Base-by-base conservation (phyloP, 2,888 invertebrate genomes). In the Panopea generosa region DNA sequence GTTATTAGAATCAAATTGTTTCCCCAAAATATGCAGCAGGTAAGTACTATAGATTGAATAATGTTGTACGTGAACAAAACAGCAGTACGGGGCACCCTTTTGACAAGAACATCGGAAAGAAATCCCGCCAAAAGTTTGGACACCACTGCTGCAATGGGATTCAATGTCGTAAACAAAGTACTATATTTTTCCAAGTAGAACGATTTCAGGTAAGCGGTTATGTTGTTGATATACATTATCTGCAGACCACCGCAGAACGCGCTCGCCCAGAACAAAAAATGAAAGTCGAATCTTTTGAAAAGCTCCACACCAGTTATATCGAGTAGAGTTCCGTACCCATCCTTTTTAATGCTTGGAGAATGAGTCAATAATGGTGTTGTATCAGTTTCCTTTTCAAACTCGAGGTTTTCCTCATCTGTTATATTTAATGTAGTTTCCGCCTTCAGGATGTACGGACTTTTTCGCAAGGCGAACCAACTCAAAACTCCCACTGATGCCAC, bases 151-250 rank as follows among this genome's bases (percentile, higher is more conserved):
- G 80, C 76, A 24, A 82, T 81, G 6, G 84, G 84, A 27, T 78
- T 79, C 7, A 87, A 65, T 29, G 82, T 82, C 9, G 84, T 87
- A 53, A 87, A 77, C 11, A 83, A 38, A 7, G 84, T 85, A 53
- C 81, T 84, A 50, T 81, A 79, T 0, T 77, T 29, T 45, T 84
- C 77, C 26, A 81, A 45, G 47, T 80, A 53, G 60, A 75, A 85
- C 6, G 87, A 87, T 38, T 82, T 84, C 14, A 87, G 67, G 67
- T 86, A 87, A 1, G 83, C 79, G 9, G 82, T 81, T 16, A 84
- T 79, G 57, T 85, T 86, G 49, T 74, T 82, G 43, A 83, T 82
- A 47, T 78, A 85, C 75, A 84, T 84, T 1, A 85, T 74, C 66
- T 86, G 85, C 2, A 86, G 62, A 14, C 84, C 79, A 11, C 85